These are phyloP conservation scores for Peribatodes rhomboidaria DNA, from an alignment of 2,888 invertebrate genomes.

Conservation along the genomic window DNA sequence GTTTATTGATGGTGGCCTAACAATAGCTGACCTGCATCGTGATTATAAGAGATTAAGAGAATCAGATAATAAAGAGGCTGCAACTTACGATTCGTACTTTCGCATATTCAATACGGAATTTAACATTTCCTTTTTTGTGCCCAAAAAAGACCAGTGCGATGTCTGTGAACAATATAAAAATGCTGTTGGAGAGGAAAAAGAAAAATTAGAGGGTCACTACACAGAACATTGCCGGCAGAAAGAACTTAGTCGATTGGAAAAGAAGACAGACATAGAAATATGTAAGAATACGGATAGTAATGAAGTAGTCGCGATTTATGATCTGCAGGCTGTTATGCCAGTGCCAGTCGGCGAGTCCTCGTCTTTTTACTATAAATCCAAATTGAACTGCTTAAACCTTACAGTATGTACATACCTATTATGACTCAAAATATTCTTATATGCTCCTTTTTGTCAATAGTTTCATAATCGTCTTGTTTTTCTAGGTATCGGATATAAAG, in stretches of 20 bases:
- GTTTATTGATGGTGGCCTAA: neutral
- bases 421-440: too few species aligned
- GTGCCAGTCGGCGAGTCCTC: constrained; percentile 31
- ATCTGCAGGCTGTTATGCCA: constrained; percentile 37
- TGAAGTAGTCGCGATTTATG: constrained; percentile 32
- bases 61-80: neutral
- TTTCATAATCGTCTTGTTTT: too few species aligned
- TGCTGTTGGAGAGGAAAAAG: constrained; percentile 26
- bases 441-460: too few species aligned
- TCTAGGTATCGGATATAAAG: constrained; percentile 20
- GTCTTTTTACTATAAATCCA: constrained; percentile 40
- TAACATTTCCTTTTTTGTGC: constrained; percentile 4
- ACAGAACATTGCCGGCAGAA: constrained; percentile 27
- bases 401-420: constrained; percentile 24
- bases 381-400: constrained; percentile 36
- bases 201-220: constrained; percentile 12
- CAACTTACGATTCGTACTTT: neutral
- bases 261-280: constrained; percentile 15
- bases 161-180: constrained; percentile 2
- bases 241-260: constrained; percentile 27
- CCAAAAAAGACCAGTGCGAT: constrained; percentile 9
- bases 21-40: neutral
- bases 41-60: neutral
- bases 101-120: constrained; percentile 10
- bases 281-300: constrained; percentile 21